Evolutionary conservation across 2,113 vertebrate species (phyloP).

Genomic region (Hucho hucho): DNA sequence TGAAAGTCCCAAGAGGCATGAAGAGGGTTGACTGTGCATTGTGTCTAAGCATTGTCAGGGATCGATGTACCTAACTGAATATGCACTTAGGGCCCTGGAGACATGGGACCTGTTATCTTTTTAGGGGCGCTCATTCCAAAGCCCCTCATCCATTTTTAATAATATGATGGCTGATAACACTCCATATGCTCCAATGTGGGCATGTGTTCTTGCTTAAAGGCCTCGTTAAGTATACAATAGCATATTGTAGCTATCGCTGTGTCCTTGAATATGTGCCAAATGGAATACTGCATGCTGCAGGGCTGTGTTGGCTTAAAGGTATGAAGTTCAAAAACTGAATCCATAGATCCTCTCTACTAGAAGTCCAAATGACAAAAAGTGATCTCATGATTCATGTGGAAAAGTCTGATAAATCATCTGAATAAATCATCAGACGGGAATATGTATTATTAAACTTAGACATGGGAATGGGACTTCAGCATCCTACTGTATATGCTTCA

Average conservation of each 20-base stretch:
- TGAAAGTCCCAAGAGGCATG: conserved; percentile 12
- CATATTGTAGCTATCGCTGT: conserved; percentile 20
- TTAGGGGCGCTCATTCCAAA: conserved; percentile 6
- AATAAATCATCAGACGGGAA: too few species aligned
- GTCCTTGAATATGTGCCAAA: neutral
- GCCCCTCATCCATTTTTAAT: conserved; percentile 33
- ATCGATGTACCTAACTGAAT: conserved; percentile 25
- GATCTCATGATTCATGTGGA: too few species aligned
- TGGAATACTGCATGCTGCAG: neutral
- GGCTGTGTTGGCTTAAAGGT: neutral
- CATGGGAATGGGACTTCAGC: too few species aligned
- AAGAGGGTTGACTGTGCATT: conserved; percentile 32
- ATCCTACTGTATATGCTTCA: too few species aligned
- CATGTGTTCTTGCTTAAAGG: conserved; percentile 37
- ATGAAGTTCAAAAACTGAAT: too few species aligned
- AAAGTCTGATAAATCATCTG: too few species aligned
- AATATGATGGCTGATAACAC: neutral
- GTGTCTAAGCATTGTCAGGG: conserved; percentile 24
- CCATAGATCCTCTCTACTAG: too few species aligned
- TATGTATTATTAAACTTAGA: too few species aligned
- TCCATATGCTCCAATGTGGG: neutral
- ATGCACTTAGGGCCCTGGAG: conserved; percentile 21
- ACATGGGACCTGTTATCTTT: conserved; percentile 8
- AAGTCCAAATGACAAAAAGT: too few species aligned
- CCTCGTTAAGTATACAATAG: conserved; percentile 28